Base-by-base conservation (phyloP, 2,113 vertebrate species). In the Phaethornis superciliosus region DNA sequence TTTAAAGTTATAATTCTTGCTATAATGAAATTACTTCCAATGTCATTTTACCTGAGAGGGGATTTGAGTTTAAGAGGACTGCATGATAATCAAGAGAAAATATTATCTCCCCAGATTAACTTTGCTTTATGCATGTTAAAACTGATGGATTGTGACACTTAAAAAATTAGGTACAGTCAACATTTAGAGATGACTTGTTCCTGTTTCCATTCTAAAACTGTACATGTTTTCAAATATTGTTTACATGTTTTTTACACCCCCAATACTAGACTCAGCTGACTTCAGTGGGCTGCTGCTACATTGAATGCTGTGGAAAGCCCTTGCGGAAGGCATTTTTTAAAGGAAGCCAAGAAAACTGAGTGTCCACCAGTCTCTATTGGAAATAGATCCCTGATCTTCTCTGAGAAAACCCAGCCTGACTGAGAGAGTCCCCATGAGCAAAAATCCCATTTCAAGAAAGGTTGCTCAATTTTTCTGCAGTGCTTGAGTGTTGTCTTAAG, bases 11-110 rank as follows among this genome's bases (percentile, higher is more conserved):
- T 23, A 90, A 54, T 87, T 92, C 70, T 62, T 65, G 6, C 46
- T 85, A 62, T 59, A 87, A 96, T 62, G 27, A 85, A 69, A 91
- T 92, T 87, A 85, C 59, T 91, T 92, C 54, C 63, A 87, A 54
- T 95, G 86, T 76, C 90, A 95, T 96, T 96, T 93, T 92, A 90
- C 65, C 89, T 94, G 81, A 87, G 69, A 80, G 22, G 3, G 6
- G 62, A 89, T 92, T 92, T 89, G 58, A 80, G 17, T 94, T 89
- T 77, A 91, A 91, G 78, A 89, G 49, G 91, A 85, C 69, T 95
- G 62, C 15, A 51, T 63, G 42, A 91, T 89, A 87, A 95, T 94
- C 87, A 87, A 77, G 70, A 80, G 81, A 87, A 96, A 96, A 95
- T 85, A 94, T 76, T 37, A 87, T 81, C 67, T 90, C n/a, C 46